Evolutionary conservation across 2,888 invertebrate genomes (phyloP), one percentile per base, ranked within the genome.

Genomic region (Mycogona germanica): DNA sequence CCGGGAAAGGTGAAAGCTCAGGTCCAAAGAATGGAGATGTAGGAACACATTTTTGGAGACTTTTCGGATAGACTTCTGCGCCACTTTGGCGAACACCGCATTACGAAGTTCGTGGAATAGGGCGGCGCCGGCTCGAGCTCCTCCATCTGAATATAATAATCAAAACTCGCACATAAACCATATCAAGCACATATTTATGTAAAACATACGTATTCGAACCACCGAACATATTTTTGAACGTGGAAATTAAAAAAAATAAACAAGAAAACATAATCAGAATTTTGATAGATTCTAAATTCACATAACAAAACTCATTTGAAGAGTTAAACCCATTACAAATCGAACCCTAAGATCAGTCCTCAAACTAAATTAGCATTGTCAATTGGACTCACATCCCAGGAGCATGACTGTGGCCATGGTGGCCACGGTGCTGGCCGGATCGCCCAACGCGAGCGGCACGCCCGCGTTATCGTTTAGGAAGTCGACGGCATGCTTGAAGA

Each of bases 21-120:
- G 76, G 72, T 97, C 97, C 60, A 99, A 74, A 65, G 84, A 85
- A 70, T 98, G 98, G 52, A 99, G 75, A 72, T 99, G 98, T 26
- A 83, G 73, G 71, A 99, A 99, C 30, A 98, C 95, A 69, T 92
- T 92, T 68, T 81, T 84, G 1, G 97, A 93, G 56, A 99, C 85
- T 70, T 81, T 80, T 48, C 97, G 76, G 61, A 99, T 95, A 19
- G 97, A 97, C 71, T 89, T 86, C 67, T 98, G 97, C 0, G 98
- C 95, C 5, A 99, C 98, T 68, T 81, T 84, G 1, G 95, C 95
- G 73, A 98, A 98, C 44, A 98, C 92, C 1, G 97, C 97, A 74
- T 97, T 98, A 32, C 97, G 75, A 19, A 98, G 70, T 74, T 99
- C 98, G 72, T 95, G 97, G 70, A 97, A 91, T 23, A 85, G 86